phyloP scores from a whole-genome alignment of 2,888 invertebrate species.

The Cotesia congregata region DNA sequence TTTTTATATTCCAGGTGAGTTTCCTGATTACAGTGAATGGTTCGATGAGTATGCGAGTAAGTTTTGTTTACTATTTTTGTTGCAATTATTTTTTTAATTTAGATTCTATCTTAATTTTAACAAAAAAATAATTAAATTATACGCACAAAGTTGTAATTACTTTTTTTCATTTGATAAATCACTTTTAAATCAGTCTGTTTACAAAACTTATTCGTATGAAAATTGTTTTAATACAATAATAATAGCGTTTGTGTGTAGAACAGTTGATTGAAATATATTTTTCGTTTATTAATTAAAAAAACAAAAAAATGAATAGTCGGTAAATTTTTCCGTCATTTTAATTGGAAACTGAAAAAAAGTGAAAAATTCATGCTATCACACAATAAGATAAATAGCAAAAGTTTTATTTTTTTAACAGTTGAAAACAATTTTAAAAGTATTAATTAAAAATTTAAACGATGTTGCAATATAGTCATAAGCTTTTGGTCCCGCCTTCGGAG shows the following conservation, averaged over 20 bases:
- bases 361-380: not conserved
- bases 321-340: not conserved
- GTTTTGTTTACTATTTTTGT: constrained; percentile 7
- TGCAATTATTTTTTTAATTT: not conserved
- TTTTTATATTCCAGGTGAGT: constrained; percentile 38
- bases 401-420: not conserved
- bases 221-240: not conserved
- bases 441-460: constrained; percentile 10
- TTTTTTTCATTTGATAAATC: not conserved
- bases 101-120: no score
- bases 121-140: no score
- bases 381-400: not conserved
- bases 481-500: not conserved
- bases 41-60: constrained; percentile 4
- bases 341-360: not conserved
- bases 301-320: not conserved
- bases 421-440: not conserved
- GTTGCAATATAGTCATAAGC: not conserved
- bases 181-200: constrained; percentile 3
- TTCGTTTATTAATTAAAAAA: not conserved
- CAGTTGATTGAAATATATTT: not conserved
- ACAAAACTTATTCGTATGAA: constrained; percentile 17
- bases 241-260: not conserved
- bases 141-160: not conserved
- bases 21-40: constrained; percentile 1